These are phyloP conservation scores for Nemurella pictetii DNA, from an alignment of 2,888 invertebrate genomes.

Conservation along the genomic window DNA sequence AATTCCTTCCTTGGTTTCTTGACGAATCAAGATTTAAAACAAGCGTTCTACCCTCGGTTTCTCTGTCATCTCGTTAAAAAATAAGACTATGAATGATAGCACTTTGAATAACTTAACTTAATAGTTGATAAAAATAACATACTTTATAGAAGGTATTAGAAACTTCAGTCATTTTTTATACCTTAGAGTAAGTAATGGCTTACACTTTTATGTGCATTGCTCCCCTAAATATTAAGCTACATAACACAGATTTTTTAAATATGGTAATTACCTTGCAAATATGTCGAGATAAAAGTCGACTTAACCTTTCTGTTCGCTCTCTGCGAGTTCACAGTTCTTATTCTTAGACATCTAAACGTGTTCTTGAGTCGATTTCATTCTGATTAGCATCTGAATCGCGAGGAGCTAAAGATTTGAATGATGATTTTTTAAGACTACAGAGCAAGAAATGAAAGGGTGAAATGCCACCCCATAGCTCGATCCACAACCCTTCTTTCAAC, in stretches of 20 bases:
- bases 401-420: neutral
- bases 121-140: neutral
- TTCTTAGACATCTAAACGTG: neutral
- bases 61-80: no score
- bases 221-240: neutral
- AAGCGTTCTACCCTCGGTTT: no score
- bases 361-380: neutral
- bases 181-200: no score
- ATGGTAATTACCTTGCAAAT: neutral
- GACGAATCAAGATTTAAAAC: no score
- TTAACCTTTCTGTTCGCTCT: no score
- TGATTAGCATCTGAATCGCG: neutral
- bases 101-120: neutral
- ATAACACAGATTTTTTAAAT: neutral
- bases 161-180: neutral
- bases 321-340: neutral
- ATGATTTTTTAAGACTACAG: neutral
- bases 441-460: neutral
- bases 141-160: neutral
- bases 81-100: no score
- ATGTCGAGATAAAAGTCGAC: neutral
- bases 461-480: neutral
- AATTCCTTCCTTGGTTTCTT: no score
- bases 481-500: neutral
- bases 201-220: neutral